A percentile compares a stretch with the other conserved stretches of the same genome.
Evolutionary conservation across 2,888 invertebrate genomes (phyloP).

Genomic region (Lumbricus terrestris): DNA sequence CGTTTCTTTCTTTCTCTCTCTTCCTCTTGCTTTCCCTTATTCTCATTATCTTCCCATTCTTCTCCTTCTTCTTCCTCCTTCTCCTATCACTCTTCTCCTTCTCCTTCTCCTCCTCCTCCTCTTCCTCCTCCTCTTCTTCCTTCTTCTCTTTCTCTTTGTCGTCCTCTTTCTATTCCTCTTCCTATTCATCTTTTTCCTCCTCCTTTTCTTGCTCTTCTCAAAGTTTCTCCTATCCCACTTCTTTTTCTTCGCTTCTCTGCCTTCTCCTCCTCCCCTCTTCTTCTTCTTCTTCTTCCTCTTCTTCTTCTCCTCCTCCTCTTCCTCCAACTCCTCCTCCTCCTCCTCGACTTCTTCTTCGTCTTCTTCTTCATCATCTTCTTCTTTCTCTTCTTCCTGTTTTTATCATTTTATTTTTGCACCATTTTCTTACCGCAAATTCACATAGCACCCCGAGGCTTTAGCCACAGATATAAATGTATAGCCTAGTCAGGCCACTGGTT

Average conservation of each 20-base stretch:
- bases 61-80: neutral
- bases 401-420: too few relatives aligned
- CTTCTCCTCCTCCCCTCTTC: neutral
- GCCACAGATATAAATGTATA: too few relatives aligned
- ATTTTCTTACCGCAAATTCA: too few relatives aligned
- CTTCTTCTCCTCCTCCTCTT: neutral
- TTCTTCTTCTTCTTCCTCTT: constrained; percentile 10
- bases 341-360: too few relatives aligned
- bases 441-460: too few relatives aligned
- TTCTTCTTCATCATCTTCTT: neutral
- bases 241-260: neutral
- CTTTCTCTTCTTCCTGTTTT: too few relatives aligned
- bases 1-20: neutral
- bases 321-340: too few relatives aligned
- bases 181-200: neutral
- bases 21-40: too few relatives aligned
- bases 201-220: neutral
- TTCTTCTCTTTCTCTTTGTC: too few relatives aligned
- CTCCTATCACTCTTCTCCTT: neutral
- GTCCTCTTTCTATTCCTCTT: too few relatives aligned
- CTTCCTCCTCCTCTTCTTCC: neutral
- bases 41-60: too few relatives aligned
- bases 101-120: neutral
- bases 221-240: neutral
- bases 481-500: too few relatives aligned